phyloP scores from a whole-genome alignment of 2,113 vertebrate genomes.

The Psilopogon haemacephalus region DNA sequence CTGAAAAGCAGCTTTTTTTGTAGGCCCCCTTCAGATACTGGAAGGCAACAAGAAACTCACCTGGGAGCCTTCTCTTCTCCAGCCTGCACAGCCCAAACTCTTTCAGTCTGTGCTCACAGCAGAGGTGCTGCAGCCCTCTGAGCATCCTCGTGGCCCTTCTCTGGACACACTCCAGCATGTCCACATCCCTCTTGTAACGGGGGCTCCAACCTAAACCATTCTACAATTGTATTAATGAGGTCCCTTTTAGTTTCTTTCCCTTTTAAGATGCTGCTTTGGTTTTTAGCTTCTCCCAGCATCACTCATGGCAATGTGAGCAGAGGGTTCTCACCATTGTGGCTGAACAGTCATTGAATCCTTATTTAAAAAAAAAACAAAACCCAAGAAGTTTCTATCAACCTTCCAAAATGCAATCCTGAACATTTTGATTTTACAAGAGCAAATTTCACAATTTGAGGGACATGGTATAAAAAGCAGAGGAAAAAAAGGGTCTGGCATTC shows the following conservation, averaged over 20 bases:
- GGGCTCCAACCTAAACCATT: no score
- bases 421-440: background rate
- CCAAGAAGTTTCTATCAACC: background rate
- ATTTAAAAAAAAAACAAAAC: background rate
- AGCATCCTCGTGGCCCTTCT: no score
- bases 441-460: background rate
- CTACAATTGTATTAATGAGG: no score
- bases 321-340: background rate
- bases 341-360: background rate
- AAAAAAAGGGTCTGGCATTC: background rate
- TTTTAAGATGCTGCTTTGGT: background rate
- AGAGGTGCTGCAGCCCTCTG: no score
- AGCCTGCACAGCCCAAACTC: no score
- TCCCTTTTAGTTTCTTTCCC: background rate
- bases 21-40: no score
- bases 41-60: background rate
- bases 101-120: no score
- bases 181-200: no score
- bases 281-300: background rate
- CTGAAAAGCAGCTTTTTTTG: no score
- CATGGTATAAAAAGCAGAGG: background rate
- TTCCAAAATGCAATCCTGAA: background rate
- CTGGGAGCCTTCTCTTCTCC: background rate
- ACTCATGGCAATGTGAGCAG: fast-evolving
- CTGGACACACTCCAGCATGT: no score